Evolutionary conservation across 2,888 invertebrate genomes (phyloP).

Genomic region (Plagodis dolabraria): DNA sequence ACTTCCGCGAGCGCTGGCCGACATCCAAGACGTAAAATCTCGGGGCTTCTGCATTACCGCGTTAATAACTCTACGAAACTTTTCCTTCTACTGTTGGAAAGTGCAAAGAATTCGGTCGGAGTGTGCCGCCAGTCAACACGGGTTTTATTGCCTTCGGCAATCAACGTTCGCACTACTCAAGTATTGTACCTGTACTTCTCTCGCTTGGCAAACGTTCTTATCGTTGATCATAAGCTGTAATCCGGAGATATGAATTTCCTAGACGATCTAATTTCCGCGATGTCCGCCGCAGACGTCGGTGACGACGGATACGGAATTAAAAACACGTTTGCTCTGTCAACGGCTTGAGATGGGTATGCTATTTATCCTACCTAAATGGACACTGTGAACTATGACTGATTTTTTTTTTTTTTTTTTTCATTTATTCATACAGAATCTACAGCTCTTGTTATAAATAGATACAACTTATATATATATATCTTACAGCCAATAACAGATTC

Average conservation of each 20-base stretch:
- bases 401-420: no score
- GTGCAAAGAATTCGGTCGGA: conserved; percentile 5
- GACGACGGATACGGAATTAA: conserved; percentile 7
- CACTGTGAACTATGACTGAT: no score
- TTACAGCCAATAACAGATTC: no score
- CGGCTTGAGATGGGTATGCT: no score
- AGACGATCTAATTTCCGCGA: conserved; percentile 19
- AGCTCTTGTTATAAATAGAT: no score
- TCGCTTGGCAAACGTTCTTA: conserved; percentile 1
- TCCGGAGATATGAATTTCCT: conserved; percentile 8
- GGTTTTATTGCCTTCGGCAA: conserved; percentile 7
- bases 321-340: neutral
- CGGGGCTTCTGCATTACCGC: no score
- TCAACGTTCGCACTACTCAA: neutral
- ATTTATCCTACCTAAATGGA: no score
- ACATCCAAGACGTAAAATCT: conserved; percentile 31
- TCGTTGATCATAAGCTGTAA: conserved; percentile 11
- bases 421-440: no score
- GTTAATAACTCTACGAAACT: conserved; percentile 18
- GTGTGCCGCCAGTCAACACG: conserved; percentile 2
- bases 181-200: neutral
- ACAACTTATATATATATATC: no score
- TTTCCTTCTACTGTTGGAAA: conserved; percentile 20
- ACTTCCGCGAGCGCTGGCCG: conserved; percentile 29
- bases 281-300: conserved; percentile 13